phyloP scores from a whole-genome alignment of 2,888 invertebrate genomes.

The Eilema caniola region DNA sequence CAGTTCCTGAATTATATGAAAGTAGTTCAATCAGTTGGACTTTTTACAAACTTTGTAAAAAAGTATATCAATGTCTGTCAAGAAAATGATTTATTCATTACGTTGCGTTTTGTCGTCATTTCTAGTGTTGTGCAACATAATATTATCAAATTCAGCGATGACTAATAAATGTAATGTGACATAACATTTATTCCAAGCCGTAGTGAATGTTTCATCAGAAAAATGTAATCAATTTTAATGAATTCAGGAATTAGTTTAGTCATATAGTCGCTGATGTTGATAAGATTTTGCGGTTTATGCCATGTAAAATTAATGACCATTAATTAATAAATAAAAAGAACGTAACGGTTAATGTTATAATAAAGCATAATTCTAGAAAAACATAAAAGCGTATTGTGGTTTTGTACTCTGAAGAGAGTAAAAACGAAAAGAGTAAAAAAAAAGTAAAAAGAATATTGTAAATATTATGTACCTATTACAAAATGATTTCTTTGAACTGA shows the following conservation, averaged over 20 bases:
- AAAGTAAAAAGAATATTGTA: not conserved
- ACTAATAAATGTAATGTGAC: not conserved
- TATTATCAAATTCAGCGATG: not conserved
- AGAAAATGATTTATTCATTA: too few species aligned
- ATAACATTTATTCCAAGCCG: not conserved
- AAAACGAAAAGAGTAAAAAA: too few species aligned
- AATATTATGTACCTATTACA: not conserved
- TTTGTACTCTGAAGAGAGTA: not conserved
- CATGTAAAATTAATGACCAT: too few species aligned
- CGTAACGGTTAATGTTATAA: not conserved
- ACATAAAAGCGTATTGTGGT: not conserved
- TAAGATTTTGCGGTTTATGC: not conserved
- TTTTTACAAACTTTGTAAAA: too few species aligned
- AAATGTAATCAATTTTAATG: not conserved
- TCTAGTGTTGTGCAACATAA: not conserved
- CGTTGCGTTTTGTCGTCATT: not conserved
- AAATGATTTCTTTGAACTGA: not conserved
- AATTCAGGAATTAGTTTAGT: not conserved
- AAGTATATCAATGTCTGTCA: too few species aligned
- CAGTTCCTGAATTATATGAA: too few species aligned
- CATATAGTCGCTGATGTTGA: not conserved
- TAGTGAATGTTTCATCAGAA: not conserved
- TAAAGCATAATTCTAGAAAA: not conserved
- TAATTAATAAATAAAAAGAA: not conserved
- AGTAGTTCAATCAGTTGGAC: too few species aligned